Base-by-base conservation (phyloP, 2,888 invertebrate genomes). In the Hetaerina titia region DNA sequence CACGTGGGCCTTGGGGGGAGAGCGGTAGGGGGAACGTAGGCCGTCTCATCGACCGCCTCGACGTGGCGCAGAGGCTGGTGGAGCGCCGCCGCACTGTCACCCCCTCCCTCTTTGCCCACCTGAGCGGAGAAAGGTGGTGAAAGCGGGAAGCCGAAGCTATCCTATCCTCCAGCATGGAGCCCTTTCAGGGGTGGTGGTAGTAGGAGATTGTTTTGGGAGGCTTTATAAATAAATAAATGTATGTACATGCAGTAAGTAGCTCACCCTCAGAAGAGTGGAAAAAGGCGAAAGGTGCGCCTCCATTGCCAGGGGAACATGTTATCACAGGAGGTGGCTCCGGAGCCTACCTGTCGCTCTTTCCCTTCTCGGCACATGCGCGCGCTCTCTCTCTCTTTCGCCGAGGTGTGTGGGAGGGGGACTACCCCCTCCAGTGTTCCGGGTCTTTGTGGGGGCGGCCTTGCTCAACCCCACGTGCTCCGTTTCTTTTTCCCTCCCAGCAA, bases 251-350 rank as follows among this genome's bases (percentile, higher is more conserved):
- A 31, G 81, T 81, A 81, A 31, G 81, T 81, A 81, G 81, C 31
- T 81, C 69, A n/a, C 90, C 45, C 69, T 92, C 69, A 92, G 92
- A 92, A 92, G 92, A 92, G 92, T 92, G 92, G 92, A 92, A 92
- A 92, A 92, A 92, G 92, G 92, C 92, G 92, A 64, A 92, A 92
- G 92, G 92, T 92, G 92, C 92, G 92, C 92, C 92, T 56, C 64
- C 69, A 22, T 4, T 56, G 56, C 56, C 69, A 45, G 92, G 92
- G 69, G 92, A 74, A 56, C 69, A 92, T 64, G 92, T 74, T 9
- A 15, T 15, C n/a, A 57, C 92, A 92, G 69, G 92, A 92, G 92
- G 92, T 92, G 13, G 45, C 13, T 31, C 13, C 69, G 56, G n/a
- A 92, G 69, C 92, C 92, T 81, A 81, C 31, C 89, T 89, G 56